Base-by-base conservation (phyloP, 2,888 invertebrate genomes). In the Apocheima hispidaria region DNA sequence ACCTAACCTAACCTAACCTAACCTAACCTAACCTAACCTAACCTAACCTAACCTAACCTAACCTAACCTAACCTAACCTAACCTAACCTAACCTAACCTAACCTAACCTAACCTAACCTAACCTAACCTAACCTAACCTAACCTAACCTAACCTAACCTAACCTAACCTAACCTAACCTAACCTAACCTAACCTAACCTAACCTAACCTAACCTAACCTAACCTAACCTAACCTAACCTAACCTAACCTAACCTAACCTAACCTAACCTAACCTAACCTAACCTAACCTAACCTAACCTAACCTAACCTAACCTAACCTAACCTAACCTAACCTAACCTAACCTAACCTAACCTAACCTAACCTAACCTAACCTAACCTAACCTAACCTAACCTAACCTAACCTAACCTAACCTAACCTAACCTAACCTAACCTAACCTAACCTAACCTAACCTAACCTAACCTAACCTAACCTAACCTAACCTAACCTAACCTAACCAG, bases 231-330 rank as follows among this genome's bases (percentile, higher is more conserved):
- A 36, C 35, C 35, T 36, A 35, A 36, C 35, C 35, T 36, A 36
- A 36, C 35, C 35, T 36, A 36, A 36, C 35, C 35, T 36, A 36
- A 36, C 35, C 35, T 36, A 36, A 36, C 35, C 35, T 36, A 36
- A 36, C 35, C 35, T 36, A 36, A 60, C 64, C 63, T 64, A 67
- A 67, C 67, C 64, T 61, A 64, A 64, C 64, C 67, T 67, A 63
- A 65, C 65, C 68, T 65, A 65, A 68, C 68, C 68, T 65, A 66
- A 69, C 69, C 69, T 66, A 69, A 69, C 69, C 69, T 69, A 69
- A 68, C 65, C 65, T 65, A 68, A 68, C 67, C 67, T 64, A 67
- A 67, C 64, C 67, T 64, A 67, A 67, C 67, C 64, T 67, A 67
- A 67, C 64, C 64, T 62, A 67, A 67, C 64, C 67, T 67, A 67